Conservation (phyloP, 2,113 vertebrate genomes). For the Ptychochromis oligacanthus region DNA sequence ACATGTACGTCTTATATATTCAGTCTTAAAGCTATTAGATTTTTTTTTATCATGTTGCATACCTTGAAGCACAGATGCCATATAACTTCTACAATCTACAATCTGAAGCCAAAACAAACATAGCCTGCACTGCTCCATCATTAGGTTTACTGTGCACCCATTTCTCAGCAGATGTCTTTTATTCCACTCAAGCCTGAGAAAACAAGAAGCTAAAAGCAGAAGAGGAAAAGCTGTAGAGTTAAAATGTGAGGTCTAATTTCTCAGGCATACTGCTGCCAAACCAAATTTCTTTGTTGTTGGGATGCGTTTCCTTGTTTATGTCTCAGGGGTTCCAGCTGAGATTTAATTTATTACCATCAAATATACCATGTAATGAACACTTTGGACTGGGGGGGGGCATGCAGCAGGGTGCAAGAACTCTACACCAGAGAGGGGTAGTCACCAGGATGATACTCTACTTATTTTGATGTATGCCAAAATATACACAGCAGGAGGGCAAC, state of each 20-base stretch:
- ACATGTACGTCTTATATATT: neutral
- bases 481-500: neutral
- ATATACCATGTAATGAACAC: slow-evolving; percentile 37
- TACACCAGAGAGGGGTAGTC: neutral
- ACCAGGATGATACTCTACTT: neutral
- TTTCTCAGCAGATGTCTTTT: slow-evolving; percentile 46
- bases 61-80: slow-evolving; percentile 27
- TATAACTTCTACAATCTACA: slow-evolving; percentile 2
- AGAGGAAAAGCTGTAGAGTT: slow-evolving; percentile 51
- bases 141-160: neutral
- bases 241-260: slow-evolving; percentile 53
- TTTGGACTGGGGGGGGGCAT: slow-evolving; percentile 20
- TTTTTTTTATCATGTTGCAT: slow-evolving; percentile 12
- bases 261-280: slow-evolving; percentile 69
- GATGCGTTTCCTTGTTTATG: slow-evolving; percentile 57
- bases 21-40: neutral
- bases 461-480: neutral
- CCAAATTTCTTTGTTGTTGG: slow-evolving; percentile 74
- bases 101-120: slow-evolving; percentile 42
- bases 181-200: slow-evolving; percentile 62
- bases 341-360: slow-evolving; percentile 53
- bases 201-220: slow-evolving; percentile 42
- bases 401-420: neutral
- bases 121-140: neutral
- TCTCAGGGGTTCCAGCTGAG: slow-evolving; percentile 54